Conservation (phyloP, 2,113 vertebrate species). For the Ceyx melanurus region DNA sequence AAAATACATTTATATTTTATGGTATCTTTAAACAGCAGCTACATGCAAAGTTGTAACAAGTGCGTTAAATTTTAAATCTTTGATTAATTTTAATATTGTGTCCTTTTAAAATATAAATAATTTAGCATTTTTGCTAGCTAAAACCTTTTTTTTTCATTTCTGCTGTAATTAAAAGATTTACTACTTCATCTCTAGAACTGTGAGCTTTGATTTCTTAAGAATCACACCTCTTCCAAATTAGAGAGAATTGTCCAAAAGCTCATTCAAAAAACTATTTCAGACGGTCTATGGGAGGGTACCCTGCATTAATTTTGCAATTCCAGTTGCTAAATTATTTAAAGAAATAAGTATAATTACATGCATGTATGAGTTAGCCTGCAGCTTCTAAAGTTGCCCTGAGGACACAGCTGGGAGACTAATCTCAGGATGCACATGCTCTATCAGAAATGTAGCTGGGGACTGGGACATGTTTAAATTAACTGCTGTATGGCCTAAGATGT, state of each 20-base stretch:
- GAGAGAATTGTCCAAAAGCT: background rate
- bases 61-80: slow-evolving; percentile 36
- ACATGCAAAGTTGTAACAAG: background rate
- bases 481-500: rapidly evolving
- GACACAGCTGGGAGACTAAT: rapidly evolving
- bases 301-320: background rate
- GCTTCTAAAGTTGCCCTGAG: background rate
- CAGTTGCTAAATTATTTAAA: background rate
- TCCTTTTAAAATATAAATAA: background rate
- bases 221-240: background rate
- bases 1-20: background rate
- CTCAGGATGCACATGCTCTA: rapidly evolving
- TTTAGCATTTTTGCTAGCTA: background rate
- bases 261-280: background rate
- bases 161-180: background rate
- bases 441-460: background rate
- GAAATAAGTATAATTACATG: rapidly evolving
- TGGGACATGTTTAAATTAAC: background rate
- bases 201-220: background rate
- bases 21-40: background rate
- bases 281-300: background rate
- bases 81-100: slow-evolving; percentile 37
- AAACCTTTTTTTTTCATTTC: background rate
- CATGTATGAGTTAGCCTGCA: rapidly evolving
- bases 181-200: background rate